These are phyloP conservation scores for Cephalophus harveyi DNA, from an alignment of 2,113 vertebrate species.

Conservation along the genomic window DNA sequence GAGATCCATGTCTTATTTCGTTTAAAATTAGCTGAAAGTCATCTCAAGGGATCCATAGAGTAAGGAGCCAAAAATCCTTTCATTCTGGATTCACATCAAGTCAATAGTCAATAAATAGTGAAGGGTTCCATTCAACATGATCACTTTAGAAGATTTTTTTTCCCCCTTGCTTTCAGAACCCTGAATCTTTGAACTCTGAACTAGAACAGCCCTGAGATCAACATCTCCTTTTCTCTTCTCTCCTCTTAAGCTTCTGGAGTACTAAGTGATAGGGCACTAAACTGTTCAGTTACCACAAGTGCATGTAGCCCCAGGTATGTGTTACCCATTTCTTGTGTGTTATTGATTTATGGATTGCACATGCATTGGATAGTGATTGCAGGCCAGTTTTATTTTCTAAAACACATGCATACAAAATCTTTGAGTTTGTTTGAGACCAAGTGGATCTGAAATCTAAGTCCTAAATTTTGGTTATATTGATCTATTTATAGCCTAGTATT, in stretches of 20 bases:
- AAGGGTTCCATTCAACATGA: background rate
- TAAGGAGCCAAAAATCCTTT: conserved; percentile 2
- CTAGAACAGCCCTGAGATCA: background rate
- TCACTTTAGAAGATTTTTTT: background rate
- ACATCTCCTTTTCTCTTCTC: background rate
- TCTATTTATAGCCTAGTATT: background rate
- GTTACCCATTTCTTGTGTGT: background rate
- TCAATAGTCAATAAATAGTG: background rate
- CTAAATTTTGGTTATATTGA: conserved; percentile 20
- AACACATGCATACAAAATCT: background rate
- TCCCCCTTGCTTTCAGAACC: background rate
- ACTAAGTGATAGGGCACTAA: background rate
- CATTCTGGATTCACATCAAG: background rate
- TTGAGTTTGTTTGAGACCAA: background rate
- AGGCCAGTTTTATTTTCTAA: conserved; percentile 4
- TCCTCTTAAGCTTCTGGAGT: background rate
- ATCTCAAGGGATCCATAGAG: background rate
- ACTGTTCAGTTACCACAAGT: background rate
- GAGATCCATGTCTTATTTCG: background rate
- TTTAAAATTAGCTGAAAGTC: conserved; percentile 28
- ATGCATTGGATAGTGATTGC: background rate
- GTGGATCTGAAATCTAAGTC: background rate
- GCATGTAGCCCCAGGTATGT: background rate
- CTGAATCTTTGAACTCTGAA: background rate
- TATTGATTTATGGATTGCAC: background rate